Evolutionary conservation across 2,113 vertebrate genomes (phyloP), one percentile per base, ranked within the genome.

Genomic region (Brachypteracias leptosomus): DNA sequence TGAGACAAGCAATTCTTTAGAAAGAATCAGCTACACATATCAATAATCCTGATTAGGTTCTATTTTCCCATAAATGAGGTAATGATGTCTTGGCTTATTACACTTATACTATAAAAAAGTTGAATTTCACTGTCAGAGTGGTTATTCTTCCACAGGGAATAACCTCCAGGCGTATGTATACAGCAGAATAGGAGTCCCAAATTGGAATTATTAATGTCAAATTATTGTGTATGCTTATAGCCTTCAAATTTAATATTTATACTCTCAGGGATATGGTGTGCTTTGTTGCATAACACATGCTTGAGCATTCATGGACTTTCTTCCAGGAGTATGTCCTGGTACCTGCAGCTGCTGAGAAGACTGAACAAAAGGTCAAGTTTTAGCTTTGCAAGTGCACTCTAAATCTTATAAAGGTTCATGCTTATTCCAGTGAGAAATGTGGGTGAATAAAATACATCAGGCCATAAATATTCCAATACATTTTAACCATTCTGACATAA

Each of bases 401-500:
- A 91, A 91, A 90, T 77, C 77, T 94, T 90, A 31, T 58, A 77
- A 80, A 73, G 11, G 36, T 93, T 89, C 75, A 25, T 85, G 46
- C 31, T 86, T 92, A 77, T 80, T 89, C 51, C 80, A 74, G 33
- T 70, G 58, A 70, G 59, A 83, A 80, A 76, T 57, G 38, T 57
- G 13, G 46, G 11, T 61, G n/a, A 89, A 89, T 70, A 77, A 84
- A 92, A 80, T 66, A 66, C 51, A 87, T 51, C 35, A 59, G 80
- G 5, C 25, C 33, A 71, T 91, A 93, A 89, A 89, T 95, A 93
- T 44, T 92, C 38, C n/a, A 66, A 84, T 52, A 84, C 1, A 20
- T 26, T 72, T 87, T 78, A 73, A 15, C 36, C 40, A 29, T 84
- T 55, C 51, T 92, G 59, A 89, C 51, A 74, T 61, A 66, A 84